Conservation (phyloP, 1,140 invertebrate species). For the Condylostylus longicornis region DNA sequence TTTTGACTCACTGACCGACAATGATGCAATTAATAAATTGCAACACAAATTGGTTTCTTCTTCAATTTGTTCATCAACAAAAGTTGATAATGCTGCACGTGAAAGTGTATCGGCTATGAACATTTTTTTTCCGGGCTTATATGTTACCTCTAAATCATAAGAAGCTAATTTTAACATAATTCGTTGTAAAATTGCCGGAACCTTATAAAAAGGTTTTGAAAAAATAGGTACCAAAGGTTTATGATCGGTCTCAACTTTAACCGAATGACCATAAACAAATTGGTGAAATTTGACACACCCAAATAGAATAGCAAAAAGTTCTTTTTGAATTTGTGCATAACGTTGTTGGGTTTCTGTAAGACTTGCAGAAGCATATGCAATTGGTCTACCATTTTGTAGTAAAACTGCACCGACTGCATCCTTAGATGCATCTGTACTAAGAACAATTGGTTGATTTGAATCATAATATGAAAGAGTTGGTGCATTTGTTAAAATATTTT, state of each 20-base stretch:
- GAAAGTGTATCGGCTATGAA: slow-evolving; percentile 32
- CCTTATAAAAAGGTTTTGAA: slow-evolving; percentile 29
- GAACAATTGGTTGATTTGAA: slow-evolving; percentile 12
- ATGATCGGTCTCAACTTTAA: slow-evolving; percentile 33
- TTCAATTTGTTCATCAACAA: slow-evolving; percentile 11
- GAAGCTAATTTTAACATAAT: slow-evolving; percentile 24
- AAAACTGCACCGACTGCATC: slow-evolving; percentile 21
- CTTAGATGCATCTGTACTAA: slow-evolving; percentile 24
- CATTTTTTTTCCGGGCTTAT: slow-evolving; percentile 32
- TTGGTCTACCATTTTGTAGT: slow-evolving; percentile 20
- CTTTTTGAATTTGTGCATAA: slow-evolving; percentile 35
- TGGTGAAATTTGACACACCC: slow-evolving; percentile 28
- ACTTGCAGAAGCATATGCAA: slow-evolving; percentile 22
- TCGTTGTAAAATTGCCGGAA: slow-evolving; percentile 25
- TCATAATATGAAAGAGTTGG: slow-evolving; percentile 24
- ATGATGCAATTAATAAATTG: slow-evolving; percentile 12
- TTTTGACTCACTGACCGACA: slow-evolving; percentile 11
- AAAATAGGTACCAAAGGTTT: slow-evolving; percentile 32
- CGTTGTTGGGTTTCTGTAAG: slow-evolving; percentile 21
- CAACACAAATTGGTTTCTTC: slow-evolving; percentile 11
- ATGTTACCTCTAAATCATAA: slow-evolving; percentile 31
- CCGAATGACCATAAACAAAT: slow-evolving; percentile 17
- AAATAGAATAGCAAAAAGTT: slow-evolving; percentile 30
- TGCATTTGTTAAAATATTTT: slow-evolving; percentile 14
- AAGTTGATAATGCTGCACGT: slow-evolving; percentile 15